Conservation (phyloP, 2,888 invertebrate species). For the Drosophila paucipuncta region DNA sequence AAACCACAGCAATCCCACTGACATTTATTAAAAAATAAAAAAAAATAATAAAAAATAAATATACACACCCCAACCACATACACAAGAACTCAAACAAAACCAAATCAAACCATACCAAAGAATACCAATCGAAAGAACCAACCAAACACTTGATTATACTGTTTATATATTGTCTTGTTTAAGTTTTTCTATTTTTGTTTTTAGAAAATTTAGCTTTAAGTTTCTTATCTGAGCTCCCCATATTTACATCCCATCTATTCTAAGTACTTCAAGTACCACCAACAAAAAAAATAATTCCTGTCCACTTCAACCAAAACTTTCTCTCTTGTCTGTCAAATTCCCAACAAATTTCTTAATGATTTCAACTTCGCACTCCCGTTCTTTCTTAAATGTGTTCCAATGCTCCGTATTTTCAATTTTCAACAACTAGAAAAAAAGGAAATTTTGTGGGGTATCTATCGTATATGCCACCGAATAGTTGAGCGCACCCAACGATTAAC, state of each 20-base stretch:
- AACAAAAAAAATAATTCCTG: slow-evolving; percentile 5
- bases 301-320: slow-evolving; percentile 42
- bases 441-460: slow-evolving; percentile 52
- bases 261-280: slow-evolving; percentile 37
- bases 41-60: slow-evolving; percentile 3
- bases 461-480: slow-evolving; percentile 62
- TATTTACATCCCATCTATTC: slow-evolving; percentile 36
- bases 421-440: slow-evolving; percentile 21
- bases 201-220: slow-evolving; percentile 75
- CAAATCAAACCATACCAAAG: slow-evolving; percentile 51
- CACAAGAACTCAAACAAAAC: slow-evolving; percentile 63
- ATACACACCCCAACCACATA: slow-evolving; percentile 52
- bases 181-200: slow-evolving; percentile 71
- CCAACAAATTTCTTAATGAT: slow-evolving; percentile 15
- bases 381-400: slow-evolving; percentile 23
- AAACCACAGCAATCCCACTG: slow-evolving; percentile 61
- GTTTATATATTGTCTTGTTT: slow-evolving; percentile 73
- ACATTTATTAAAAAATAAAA: slow-evolving; percentile 56
- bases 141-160: slow-evolving; percentile 62
- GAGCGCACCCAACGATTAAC: slow-evolving; percentile 79
- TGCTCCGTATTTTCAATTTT: slow-evolving; percentile 5
- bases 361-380: slow-evolving; percentile 43
- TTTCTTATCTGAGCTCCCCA: slow-evolving; percentile 49
- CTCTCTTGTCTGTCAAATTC: slow-evolving; percentile 40
- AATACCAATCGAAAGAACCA: slow-evolving; percentile 47